Evolutionary conservation across 2,888 invertebrate species (phyloP).

Genomic region (Linnaemya tessellans): DNA sequence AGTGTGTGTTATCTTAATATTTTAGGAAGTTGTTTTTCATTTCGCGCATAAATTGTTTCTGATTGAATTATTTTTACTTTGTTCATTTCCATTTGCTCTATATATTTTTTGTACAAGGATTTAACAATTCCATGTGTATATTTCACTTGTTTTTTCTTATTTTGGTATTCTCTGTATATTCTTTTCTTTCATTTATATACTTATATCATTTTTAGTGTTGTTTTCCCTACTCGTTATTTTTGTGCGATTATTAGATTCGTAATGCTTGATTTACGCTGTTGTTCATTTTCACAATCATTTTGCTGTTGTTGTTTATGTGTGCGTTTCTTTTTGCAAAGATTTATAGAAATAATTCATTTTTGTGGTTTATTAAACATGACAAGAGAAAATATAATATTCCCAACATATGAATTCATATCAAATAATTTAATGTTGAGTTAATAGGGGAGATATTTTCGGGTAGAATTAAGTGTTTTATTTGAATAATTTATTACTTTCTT

Average conservation of each 20-base stretch:
- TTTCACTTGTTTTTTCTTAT: constrained; percentile 16
- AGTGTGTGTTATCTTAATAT: constrained; percentile 65
- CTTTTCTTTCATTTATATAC: constrained; percentile 71
- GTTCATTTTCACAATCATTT: constrained; percentile 26
- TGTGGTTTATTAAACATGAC: constrained; percentile 66
- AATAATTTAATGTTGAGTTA: constrained; percentile 6
- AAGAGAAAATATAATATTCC: constrained; percentile 33
- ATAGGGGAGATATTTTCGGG: not conserved
- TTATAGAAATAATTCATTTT: constrained; percentile 72
- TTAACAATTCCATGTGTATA: constrained; percentile 1
- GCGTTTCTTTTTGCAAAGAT: constrained; percentile 48
- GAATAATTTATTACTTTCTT: no score
- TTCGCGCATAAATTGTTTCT: constrained; percentile 74
- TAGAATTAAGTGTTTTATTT: no score
- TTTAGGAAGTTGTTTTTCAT: constrained; percentile 73
- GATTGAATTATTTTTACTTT: constrained; percentile 73
- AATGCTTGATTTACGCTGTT: constrained; percentile 69
- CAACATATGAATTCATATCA: not conserved
- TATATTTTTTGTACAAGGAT: constrained; percentile 15
- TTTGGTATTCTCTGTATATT: constrained; percentile 41
- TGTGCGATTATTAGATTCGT: constrained; percentile 76
- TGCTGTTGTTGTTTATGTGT: not conserved
- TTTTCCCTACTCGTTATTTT: constrained; percentile 70
- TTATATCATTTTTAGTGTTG: constrained; percentile 65
- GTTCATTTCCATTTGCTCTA: constrained; percentile 37